phyloP scores from a whole-genome alignment of 2,888 invertebrate species.

The Dorcus parallelipipedus region DNA sequence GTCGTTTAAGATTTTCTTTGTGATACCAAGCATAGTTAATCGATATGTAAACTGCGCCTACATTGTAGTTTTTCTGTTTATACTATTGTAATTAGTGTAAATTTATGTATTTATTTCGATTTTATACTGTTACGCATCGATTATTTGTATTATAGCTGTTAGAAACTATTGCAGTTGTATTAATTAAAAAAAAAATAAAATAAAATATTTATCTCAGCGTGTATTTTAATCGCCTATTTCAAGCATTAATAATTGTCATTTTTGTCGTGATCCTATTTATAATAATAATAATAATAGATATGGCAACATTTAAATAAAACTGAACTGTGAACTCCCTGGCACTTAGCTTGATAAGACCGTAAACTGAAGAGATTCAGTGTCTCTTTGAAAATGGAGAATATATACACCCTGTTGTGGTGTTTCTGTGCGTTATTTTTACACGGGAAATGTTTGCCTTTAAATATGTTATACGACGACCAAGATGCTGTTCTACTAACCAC shows the following conservation, averaged over 20 bases:
- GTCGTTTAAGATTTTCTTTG: slow-evolving; percentile 25
- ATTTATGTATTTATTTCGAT: slow-evolving; percentile 45
- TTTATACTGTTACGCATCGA: slow-evolving; percentile 38
- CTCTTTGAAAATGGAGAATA: slow-evolving; percentile 17
- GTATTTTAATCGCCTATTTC: neutral
- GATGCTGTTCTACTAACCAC: slow-evolving; percentile 55
- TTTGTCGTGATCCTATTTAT: neutral
- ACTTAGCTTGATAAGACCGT: slow-evolving; percentile 10
- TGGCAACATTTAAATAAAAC: slow-evolving; percentile 29
- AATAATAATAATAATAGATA: slow-evolving; percentile 19
- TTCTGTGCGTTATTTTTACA: slow-evolving; percentile 21
- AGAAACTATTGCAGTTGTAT: slow-evolving; percentile 47
- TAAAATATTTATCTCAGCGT: slow-evolving; percentile 31
- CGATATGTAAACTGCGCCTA: slow-evolving; percentile 22
- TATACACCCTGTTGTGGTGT: slow-evolving; percentile 51
- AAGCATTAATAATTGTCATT: neutral
- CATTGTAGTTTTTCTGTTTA: slow-evolving; percentile 27
- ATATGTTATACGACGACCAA: slow-evolving; percentile 62
- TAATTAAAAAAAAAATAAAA: slow-evolving; percentile 33
- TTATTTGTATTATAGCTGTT: slow-evolving; percentile 49
- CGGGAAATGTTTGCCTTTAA: slow-evolving; percentile 46
- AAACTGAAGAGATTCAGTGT: no score
- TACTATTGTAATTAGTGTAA: slow-evolving; percentile 38
- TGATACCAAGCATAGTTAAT: slow-evolving; percentile 20
- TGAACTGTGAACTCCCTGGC: slow-evolving; percentile 36